Conservation (phyloP, 2,797 vertebrate genomes). For the Alcedo atthis region DNA sequence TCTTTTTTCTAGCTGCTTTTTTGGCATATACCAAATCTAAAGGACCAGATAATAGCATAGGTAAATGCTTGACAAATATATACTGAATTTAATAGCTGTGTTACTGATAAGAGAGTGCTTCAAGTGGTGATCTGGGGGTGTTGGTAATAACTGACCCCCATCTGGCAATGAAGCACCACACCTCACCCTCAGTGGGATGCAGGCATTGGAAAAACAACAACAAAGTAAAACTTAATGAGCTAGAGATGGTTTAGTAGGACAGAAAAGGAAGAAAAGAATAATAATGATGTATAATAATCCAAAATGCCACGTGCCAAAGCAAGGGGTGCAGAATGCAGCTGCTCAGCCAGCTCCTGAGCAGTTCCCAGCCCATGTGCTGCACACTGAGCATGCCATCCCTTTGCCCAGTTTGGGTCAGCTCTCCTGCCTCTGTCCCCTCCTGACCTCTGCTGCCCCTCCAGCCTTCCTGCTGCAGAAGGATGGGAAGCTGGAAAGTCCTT, state of each 20-base stretch:
- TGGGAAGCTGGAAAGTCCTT: not conserved
- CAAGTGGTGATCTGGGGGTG: not conserved
- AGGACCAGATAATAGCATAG: conserved; percentile 89
- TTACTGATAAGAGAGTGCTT: not conserved
- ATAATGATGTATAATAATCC: not conserved
- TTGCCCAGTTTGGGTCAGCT: not conserved
- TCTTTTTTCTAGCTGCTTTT: conserved; percentile 96
- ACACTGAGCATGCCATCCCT: not conserved
- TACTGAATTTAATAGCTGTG: not conserved
- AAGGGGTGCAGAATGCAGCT: not conserved
- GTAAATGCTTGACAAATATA: conserved; percentile 75
- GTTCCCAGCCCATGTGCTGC: no score
- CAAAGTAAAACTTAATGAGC: not conserved
- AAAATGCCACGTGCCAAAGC: not conserved
- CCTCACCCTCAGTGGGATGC: not conserved
- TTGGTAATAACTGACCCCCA: not conserved
- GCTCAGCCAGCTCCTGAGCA: not conserved
- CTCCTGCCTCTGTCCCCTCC: not conserved
- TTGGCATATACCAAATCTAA: conserved; percentile 96
- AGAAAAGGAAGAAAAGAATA: not conserved
- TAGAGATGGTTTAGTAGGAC: not conserved
- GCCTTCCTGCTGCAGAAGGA: not conserved
- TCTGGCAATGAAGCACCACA: not conserved
- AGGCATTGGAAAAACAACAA: not conserved
- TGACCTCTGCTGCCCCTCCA: not conserved